Evolutionary conservation across 2,797 vertebrate species (phyloP).

Genomic region (Graptemys geographica): DNA sequence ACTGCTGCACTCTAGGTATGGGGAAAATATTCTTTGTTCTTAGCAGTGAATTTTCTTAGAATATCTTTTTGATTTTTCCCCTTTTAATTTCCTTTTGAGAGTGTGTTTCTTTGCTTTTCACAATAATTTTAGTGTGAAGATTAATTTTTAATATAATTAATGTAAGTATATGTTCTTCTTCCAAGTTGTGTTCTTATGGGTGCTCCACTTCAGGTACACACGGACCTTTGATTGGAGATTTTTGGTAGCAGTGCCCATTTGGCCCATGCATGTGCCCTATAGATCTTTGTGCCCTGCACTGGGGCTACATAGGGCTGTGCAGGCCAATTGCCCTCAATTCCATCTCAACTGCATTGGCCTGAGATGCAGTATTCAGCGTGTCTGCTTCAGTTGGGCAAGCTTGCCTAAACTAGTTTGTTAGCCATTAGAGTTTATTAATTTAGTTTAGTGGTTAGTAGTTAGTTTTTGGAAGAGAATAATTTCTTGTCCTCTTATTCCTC

Average conservation of each 20-base stretch:
- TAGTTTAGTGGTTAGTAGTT: background rate
- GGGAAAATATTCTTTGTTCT: background rate
- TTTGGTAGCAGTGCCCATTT: background rate
- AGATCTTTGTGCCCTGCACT: background rate
- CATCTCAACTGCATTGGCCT: background rate
- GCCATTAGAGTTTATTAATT: background rate
- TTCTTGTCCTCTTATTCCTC: background rate
- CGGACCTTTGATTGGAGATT: background rate
- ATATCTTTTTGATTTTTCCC: slow-evolving; percentile 12
- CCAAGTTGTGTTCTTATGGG: background rate
- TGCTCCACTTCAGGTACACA: background rate
- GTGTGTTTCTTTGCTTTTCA: background rate
- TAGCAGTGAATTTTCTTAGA: background rate
- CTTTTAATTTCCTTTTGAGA: background rate
- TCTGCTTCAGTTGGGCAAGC: background rate
- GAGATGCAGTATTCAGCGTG: background rate
- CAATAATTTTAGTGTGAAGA: slow-evolving; percentile 17
- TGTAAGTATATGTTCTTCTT: background rate
- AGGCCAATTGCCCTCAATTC: background rate
- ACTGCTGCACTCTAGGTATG: slow-evolving; percentile 19
- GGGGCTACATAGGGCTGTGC: background rate
- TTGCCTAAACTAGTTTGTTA: background rate
- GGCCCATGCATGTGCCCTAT: no score
- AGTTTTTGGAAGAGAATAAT: background rate
- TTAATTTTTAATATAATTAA: background rate